phyloP scores from a whole-genome alignment of 2,888 invertebrate species.

The Meiosimyza decipiens region DNA sequence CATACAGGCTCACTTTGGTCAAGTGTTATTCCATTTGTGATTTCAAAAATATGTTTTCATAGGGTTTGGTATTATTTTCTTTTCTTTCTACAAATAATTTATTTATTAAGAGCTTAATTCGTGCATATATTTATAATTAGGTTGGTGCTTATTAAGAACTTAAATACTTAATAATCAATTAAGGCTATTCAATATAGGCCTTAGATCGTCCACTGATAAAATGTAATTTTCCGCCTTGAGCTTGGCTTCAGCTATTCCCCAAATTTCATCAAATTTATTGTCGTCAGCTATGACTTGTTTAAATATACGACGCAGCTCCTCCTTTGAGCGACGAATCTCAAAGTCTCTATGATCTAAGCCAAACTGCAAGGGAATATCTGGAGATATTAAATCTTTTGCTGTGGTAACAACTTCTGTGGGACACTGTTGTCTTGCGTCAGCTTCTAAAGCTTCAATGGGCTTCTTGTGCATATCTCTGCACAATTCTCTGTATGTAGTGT shows the following conservation, averaged over 20 bases:
- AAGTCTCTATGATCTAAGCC: slow-evolving; percentile 56
- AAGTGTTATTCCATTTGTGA: no score
- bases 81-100: no score
- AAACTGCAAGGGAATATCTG: slow-evolving; percentile 47
- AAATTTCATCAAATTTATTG: slow-evolving; percentile 41
- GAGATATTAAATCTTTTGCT: slow-evolving; percentile 53
- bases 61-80: no score
- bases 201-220: slow-evolving; percentile 43
- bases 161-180: neutral
- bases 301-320: slow-evolving; percentile 53
- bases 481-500: slow-evolving; percentile 56
- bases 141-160: neutral
- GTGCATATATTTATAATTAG: slow-evolving; percentile 8
- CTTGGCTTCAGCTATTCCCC: slow-evolving; percentile 35
- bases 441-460: slow-evolving; percentile 26
- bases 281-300: slow-evolving; percentile 35
- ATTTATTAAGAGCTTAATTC: no score
- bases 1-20: no score
- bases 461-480: slow-evolving; percentile 51
- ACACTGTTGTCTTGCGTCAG: slow-evolving; percentile 8
- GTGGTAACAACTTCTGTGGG: slow-evolving; percentile 40
- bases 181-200: slow-evolving; percentile 34
- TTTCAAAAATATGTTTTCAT: no score
- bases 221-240: slow-evolving; percentile 22
- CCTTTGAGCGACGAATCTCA: slow-evolving; percentile 48